Evolutionary conservation across 92 coral and sea anemone species (phyloP).

Genomic region (Phymanthus crucifer): DNA sequence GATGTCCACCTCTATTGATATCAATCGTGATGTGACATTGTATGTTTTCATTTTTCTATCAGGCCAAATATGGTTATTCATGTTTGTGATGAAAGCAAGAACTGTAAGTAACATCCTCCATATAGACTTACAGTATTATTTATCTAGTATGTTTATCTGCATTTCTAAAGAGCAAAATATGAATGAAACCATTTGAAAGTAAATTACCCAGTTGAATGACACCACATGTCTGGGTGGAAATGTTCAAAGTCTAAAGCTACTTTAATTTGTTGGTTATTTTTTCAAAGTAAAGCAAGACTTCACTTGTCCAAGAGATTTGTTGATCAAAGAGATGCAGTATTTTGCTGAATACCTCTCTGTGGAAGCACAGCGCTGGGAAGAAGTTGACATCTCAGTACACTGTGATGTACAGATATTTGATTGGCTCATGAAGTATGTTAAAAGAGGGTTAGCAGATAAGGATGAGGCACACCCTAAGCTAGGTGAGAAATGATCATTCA

Average conservation of each 20-base stretch:
- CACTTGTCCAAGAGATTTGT: constrained; percentile 90
- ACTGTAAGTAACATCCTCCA: constrained; percentile 80
- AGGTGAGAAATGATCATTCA: constrained; percentile 56
- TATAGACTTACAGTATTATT: not conserved
- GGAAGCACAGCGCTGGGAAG: constrained; percentile 97
- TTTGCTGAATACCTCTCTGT: constrained; percentile 95
- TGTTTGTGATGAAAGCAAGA: constrained; percentile 99
- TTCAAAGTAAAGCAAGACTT: constrained; percentile 88
- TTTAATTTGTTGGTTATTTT: not conserved
- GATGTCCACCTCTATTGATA: no score
- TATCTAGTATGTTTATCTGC: not conserved
- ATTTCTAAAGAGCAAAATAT: no score
- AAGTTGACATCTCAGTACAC: constrained; percentile 96
- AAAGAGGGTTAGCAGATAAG: constrained; percentile 62
- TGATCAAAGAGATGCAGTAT: constrained; percentile 91
- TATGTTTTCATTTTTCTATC: not conserved
- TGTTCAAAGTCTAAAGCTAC: not conserved
- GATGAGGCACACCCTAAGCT: constrained; percentile 69
- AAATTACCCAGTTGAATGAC: not conserved
- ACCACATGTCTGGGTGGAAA: no score
- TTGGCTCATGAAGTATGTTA: constrained; percentile 98
- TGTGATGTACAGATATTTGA: constrained; percentile 99
- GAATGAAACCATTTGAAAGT: not conserved
- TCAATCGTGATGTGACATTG: not conserved
- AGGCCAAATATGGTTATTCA: constrained; percentile 99